phyloP scores from a whole-genome alignment of 2,888 invertebrate genomes.

The Xestobium rufovillosum region DNA sequence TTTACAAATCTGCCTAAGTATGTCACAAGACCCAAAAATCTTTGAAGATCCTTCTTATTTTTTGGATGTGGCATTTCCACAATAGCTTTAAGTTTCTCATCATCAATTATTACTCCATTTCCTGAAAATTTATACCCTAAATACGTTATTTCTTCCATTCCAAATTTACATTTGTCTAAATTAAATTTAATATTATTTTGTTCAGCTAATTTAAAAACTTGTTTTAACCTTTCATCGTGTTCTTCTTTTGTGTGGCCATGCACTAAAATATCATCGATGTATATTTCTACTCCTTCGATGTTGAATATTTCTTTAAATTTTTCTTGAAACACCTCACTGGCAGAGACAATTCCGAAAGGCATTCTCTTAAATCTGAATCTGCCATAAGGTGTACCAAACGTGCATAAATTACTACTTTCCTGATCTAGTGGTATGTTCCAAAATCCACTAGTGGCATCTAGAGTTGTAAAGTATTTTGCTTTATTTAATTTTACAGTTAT shows the following conservation, averaged over 20 bases:
- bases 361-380: no score
- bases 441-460: no score
- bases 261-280: slow-evolving; percentile 22
- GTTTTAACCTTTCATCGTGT: slow-evolving; percentile 17
- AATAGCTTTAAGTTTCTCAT: no score
- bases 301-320: slow-evolving; percentile 10
- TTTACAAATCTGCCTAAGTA: no score
- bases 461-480: slow-evolving; percentile 16
- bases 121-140: slow-evolving; percentile 23
- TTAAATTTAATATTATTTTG: slow-evolving; percentile 21
- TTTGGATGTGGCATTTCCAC: slow-evolving; percentile 22
- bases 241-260: slow-evolving; percentile 11
- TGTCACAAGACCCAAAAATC: no score
- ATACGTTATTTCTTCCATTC: slow-evolving; percentile 21
- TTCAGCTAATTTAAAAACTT: slow-evolving; percentile 20
- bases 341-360: slow-evolving; percentile 12
- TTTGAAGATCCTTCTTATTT: slow-evolving; percentile 25
- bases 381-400: slow-evolving; percentile 19
- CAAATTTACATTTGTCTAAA: no score
- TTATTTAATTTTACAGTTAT: no score
- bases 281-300: no score
- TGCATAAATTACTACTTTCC: slow-evolving; percentile 17
- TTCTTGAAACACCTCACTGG: slow-evolving; percentile 14
- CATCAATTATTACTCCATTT: slow-evolving; percentile 19
- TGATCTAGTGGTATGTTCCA: no score